Base-by-base conservation (phyloP, 2,113 vertebrate genomes). In the Synodontis membranacea region DNA sequence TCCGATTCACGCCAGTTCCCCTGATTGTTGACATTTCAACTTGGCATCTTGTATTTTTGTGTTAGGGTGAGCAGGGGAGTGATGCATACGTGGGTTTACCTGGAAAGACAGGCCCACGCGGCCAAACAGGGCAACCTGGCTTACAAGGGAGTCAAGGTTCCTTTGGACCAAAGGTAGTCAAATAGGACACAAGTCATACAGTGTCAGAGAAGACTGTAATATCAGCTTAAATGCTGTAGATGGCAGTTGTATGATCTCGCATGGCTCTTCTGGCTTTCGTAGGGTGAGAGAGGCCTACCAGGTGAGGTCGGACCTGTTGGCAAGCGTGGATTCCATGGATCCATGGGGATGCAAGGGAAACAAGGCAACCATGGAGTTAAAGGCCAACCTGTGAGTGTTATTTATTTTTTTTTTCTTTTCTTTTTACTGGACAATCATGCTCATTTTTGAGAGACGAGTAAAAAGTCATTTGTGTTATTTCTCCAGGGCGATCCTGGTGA, bases 81-180 rank as follows among this genome's bases (percentile, higher is more conserved):
- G 98, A 99, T 34, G 98, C 97, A 84, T 93, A 95, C 17, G 46
- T 95, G 82, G 98, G 97, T 10, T 86, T 93, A 44, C 56, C 88
- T 4, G 98, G 98, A 42, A 96, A 94, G 88, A 34, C 93, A 7
- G 98, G 98, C 2, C 94, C 91, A 39, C 94, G 87, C 90, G 98
- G 97, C 79, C 94, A 93, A 84, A 91, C 92, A 9, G 98, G 98
- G 17, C 93, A 95, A 86, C 94, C 92, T 0, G 98, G 98, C 78
- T 95, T 97, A 68, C 97, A 97, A 0, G 98, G 98, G 90, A 94
- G 92, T 91, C 98, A 98, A 92, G 98, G 98, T 79, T 96, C 94
- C 81, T 95, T 96, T 90, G 98, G 98, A 90, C 93, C 96, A 89
- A 98, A 98, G 96, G 98, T 99, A 88, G 8, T 75, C 70, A 17